Conservation (phyloP, 2,888 invertebrate genomes). For the Zygaena filipendulae region DNA sequence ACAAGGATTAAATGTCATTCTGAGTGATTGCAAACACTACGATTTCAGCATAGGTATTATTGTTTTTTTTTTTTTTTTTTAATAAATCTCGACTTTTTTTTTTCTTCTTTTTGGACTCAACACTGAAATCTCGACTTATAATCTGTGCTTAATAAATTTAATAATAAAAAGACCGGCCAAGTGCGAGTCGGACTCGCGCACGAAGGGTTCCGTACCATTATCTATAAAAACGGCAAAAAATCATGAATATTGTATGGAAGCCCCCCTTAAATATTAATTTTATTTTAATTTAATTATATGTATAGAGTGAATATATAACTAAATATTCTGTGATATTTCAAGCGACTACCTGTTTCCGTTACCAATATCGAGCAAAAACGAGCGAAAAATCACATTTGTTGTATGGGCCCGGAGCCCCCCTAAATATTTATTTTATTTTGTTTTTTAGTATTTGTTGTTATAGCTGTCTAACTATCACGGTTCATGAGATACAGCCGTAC, state of each 20-base stretch:
- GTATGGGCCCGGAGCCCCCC: neutral
- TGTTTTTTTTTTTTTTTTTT: too few relatives aligned
- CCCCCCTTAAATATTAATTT: neutral
- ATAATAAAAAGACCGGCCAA: neutral
- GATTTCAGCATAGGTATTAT: too few relatives aligned
- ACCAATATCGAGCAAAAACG: neutral
- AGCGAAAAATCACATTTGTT: neutral
- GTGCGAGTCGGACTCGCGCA: neutral
- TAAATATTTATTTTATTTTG: neutral
- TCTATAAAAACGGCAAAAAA: neutral
- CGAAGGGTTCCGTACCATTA: neutral
- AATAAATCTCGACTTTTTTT: too few relatives aligned
- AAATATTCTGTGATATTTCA: neutral
- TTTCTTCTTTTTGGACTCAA: too few relatives aligned
- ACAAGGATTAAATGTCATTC: too few relatives aligned
- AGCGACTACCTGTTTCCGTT: neutral
- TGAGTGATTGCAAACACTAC: too few relatives aligned
- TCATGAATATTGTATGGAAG: neutral
- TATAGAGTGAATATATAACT: neutral
- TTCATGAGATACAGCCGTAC: too few relatives aligned
- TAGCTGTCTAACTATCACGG: too few relatives aligned
- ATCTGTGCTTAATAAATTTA: too few relatives aligned
- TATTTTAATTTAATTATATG: neutral
- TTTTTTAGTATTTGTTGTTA: too few relatives aligned
- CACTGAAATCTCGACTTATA: too few relatives aligned